Evolutionary conservation across 2,797 vertebrate genomes (phyloP).

Genomic region (Morus bassanus): DNA sequence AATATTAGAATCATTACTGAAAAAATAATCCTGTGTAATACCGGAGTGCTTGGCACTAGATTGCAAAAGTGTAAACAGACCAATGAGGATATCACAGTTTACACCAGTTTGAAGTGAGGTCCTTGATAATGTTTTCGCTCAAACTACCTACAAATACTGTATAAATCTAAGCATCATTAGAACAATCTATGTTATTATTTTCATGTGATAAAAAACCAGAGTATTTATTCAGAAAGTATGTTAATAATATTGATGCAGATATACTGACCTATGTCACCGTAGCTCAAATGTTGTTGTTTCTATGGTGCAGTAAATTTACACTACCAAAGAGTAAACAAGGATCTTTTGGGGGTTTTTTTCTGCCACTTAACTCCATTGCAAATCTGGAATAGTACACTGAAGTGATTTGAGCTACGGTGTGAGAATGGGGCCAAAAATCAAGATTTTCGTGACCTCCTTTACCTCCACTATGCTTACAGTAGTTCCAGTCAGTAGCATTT

Average conservation of each 20-base stretch:
- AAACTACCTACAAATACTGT: not conserved
- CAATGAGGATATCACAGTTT: not conserved
- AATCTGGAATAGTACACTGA: not conserved
- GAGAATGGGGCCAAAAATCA: not conserved
- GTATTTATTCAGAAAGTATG: not conserved
- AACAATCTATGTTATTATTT: not conserved
- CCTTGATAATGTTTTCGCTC: not conserved
- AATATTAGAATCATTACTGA: not conserved
- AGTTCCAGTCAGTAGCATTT: not conserved
- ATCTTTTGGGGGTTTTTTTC: rapidly evolving
- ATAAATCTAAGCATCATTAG: not conserved
- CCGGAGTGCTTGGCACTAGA: not conserved
- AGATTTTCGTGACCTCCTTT: not conserved
- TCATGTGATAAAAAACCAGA: not conserved
- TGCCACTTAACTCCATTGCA: not conserved
- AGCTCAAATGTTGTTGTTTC: not conserved
- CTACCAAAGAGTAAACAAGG: not conserved
- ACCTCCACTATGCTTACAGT: not conserved
- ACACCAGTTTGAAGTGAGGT: not conserved
- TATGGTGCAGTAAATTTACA: not conserved
- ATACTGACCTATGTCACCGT: not conserved
- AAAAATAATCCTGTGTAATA: not conserved
- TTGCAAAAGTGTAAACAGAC: not conserved
- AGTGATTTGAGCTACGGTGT: not conserved
- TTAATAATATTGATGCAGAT: not conserved